These are phyloP conservation scores for Eretmocerus hayati DNA, from an alignment of 2,888 invertebrate species.

Conservation along the genomic window DNA sequence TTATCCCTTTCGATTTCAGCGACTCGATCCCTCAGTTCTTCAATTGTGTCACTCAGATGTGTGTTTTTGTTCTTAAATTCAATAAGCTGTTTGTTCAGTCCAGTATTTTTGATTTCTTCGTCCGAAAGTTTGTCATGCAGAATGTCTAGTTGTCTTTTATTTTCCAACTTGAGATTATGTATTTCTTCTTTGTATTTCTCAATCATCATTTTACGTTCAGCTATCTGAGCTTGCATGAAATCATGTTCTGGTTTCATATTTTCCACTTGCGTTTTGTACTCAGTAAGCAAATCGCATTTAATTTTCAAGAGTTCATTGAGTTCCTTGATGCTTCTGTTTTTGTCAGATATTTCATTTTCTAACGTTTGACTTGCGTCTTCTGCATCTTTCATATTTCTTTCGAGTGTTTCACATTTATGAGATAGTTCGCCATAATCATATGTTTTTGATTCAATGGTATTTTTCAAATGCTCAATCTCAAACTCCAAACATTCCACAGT, in stretches of 20 bases:
- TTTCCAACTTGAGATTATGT: slow-evolving; percentile 44
- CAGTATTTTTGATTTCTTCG: slow-evolving; percentile 38
- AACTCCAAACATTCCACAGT: slow-evolving; percentile 34
- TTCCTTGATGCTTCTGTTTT: slow-evolving; percentile 42
- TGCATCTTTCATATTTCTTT: slow-evolving; percentile 45
- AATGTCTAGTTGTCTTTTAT: slow-evolving; percentile 30
- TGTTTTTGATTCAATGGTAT: slow-evolving; percentile 32
- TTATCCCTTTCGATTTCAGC: slow-evolving; percentile 47
- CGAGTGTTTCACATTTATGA: slow-evolving; percentile 43
- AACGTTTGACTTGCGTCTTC: slow-evolving; percentile 41
- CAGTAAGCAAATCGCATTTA: slow-evolving; percentile 41
- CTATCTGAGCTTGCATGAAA: slow-evolving; percentile 30
- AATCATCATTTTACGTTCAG: slow-evolving; percentile 27
- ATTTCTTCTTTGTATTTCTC: slow-evolving; percentile 44
- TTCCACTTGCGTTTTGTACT: slow-evolving; percentile 41
- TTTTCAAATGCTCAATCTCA: slow-evolving; percentile 40
- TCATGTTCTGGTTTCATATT: slow-evolving; percentile 35
- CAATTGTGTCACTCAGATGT: slow-evolving; percentile 45
- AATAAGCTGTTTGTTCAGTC: slow-evolving; percentile 41
- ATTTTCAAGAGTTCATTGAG: slow-evolving; percentile 33
- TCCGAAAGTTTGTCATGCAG: slow-evolving; percentile 30
- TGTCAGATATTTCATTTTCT: slow-evolving; percentile 41
- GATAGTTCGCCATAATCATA: slow-evolving; percentile 43
- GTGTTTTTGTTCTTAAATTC: slow-evolving; percentile 47
- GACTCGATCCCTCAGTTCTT: slow-evolving; percentile 50